phyloP scores from a whole-genome alignment of 1,140 invertebrate genomes.

The Microplitis mediator region DNA sequence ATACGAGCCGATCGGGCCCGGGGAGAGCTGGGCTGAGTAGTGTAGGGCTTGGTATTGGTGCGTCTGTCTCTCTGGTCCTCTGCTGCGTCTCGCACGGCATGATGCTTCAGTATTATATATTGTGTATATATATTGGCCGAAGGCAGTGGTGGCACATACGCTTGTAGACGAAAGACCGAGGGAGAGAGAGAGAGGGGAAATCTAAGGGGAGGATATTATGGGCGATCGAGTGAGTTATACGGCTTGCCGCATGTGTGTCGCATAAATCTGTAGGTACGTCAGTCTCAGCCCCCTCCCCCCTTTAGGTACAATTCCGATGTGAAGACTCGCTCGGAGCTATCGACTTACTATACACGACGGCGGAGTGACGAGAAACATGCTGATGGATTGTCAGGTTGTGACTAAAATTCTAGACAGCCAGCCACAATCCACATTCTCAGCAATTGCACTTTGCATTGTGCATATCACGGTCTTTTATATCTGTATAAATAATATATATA shows the following conservation, averaged over 20 bases:
- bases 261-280: conserved; percentile 60
- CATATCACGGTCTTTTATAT: too few species aligned
- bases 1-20: conserved; percentile 28
- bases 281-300: conserved; percentile 46
- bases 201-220: conserved; percentile 52
- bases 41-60: conserved; percentile 41
- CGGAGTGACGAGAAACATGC: background rate
- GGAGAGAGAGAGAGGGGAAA: conserved; percentile 19
- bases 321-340: conserved; percentile 6
- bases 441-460: too few species aligned
- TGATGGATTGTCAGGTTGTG: too few species aligned
- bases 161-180: conserved; percentile 13
- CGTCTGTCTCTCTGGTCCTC: conserved; percentile 50
- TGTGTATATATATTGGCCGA: conserved; percentile 23
- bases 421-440: too few species aligned
- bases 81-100: conserved; percentile 32
- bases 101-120: background rate
- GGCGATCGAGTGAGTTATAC: conserved; percentile 62
- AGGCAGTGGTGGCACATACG: conserved; percentile 5
- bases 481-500: too few species aligned
- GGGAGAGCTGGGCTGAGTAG: too few species aligned
- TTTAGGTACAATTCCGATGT: conserved; percentile 36
- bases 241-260: conserved; percentile 60
- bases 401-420: too few species aligned
- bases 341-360: background rate